phyloP scores from a whole-genome alignment of 2,888 invertebrate species.

The Cryptocephalus moraei region DNA sequence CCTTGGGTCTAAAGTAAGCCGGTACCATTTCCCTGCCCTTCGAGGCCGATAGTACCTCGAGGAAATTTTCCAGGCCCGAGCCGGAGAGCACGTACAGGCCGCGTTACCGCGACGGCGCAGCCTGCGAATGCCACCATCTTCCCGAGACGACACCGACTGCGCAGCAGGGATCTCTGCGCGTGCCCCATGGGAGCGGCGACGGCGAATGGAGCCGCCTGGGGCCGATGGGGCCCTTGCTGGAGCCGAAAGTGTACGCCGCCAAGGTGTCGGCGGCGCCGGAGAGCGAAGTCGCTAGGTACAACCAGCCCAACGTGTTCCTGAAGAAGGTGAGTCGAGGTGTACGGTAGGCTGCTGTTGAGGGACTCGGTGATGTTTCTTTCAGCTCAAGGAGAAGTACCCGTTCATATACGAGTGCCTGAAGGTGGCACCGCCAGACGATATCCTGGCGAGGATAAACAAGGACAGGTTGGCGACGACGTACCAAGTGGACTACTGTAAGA shows the following conservation, averaged over 20 bases:
- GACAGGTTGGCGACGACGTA: slow-evolving; percentile 54
- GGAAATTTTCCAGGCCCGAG: slow-evolving; percentile 37
- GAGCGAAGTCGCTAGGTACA: slow-evolving; percentile 42
- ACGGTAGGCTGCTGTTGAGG: background rate
- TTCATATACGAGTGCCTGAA: slow-evolving; percentile 53
- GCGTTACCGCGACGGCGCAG: slow-evolving; percentile 36
- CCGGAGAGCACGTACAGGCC: slow-evolving; percentile 39
- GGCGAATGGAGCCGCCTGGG: slow-evolving; percentile 39
- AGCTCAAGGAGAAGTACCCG: slow-evolving; percentile 55
- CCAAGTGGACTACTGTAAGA: slow-evolving; percentile 47
- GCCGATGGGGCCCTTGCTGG: slow-evolving; percentile 51
- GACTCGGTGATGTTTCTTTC: slow-evolving; percentile 8
- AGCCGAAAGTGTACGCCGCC: slow-evolving; percentile 51
- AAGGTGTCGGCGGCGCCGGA: slow-evolving; percentile 48
- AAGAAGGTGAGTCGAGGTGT: slow-evolving; percentile 48
- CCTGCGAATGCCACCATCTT: slow-evolving; percentile 27
- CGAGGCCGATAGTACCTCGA: background rate
- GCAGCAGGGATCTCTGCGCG: slow-evolving; percentile 17
- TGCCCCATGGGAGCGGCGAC: slow-evolving; percentile 25
- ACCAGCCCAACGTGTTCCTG: slow-evolving; percentile 52
- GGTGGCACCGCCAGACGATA: slow-evolving; percentile 46
- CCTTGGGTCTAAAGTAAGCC: slow-evolving; percentile 31
- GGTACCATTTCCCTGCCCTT: slow-evolving; percentile 1
- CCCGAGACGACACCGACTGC: slow-evolving; percentile 8
- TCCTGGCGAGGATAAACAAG: slow-evolving; percentile 49